Percentiles rank a stretch among this genome's conserved stretches.
phyloP scores from a whole-genome alignment of 37 sponge, comb jelly and placozoan species.

The Oopsacas minuta region DNA sequence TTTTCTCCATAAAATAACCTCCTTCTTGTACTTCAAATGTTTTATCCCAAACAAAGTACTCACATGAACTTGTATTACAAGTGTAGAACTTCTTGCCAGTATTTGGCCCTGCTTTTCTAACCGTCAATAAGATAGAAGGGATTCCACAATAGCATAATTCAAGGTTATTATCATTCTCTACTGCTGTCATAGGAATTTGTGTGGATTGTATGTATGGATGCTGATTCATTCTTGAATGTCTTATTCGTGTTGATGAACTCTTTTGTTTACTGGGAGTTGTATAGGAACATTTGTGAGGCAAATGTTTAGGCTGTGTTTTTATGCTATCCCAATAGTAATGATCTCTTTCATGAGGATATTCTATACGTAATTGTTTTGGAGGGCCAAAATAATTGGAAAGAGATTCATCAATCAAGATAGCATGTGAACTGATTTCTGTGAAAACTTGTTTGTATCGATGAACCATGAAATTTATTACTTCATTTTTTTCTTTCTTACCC shows the following conservation, averaged over 20 bases:
- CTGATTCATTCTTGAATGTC: too few species aligned
- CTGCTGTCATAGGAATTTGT: too few species aligned
- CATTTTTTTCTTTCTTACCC: slow-evolving; percentile 3
- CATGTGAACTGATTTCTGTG: slow-evolving; percentile 28
- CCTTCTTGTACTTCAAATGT: neutral
- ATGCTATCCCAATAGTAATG: too few species aligned
- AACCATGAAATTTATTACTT: slow-evolving; percentile 38
- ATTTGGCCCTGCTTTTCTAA: slow-evolving; percentile 14
- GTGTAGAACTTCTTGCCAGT: slow-evolving; percentile 23
- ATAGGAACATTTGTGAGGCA: too few species aligned
- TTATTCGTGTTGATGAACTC: too few species aligned
- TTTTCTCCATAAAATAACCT: too few species aligned
- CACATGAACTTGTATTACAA: neutral
- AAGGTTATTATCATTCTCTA: neutral
- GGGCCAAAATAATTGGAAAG: slow-evolving; percentile 71
- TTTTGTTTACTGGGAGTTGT: too few species aligned
- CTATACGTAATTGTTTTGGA: slow-evolving; percentile 12
- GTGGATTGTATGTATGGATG: too few species aligned
- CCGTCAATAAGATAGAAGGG: slow-evolving; percentile 19
- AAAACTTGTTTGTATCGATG: slow-evolving; percentile 71
- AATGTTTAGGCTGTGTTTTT: too few species aligned
- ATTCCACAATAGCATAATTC: neutral
- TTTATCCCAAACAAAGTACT: slow-evolving; percentile 16
- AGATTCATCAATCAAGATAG: slow-evolving; percentile 43
- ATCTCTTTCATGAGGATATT: neutral